Base-by-base conservation (phyloP, 2,113 vertebrate genomes). In the Todiramphus chloris region DNA sequence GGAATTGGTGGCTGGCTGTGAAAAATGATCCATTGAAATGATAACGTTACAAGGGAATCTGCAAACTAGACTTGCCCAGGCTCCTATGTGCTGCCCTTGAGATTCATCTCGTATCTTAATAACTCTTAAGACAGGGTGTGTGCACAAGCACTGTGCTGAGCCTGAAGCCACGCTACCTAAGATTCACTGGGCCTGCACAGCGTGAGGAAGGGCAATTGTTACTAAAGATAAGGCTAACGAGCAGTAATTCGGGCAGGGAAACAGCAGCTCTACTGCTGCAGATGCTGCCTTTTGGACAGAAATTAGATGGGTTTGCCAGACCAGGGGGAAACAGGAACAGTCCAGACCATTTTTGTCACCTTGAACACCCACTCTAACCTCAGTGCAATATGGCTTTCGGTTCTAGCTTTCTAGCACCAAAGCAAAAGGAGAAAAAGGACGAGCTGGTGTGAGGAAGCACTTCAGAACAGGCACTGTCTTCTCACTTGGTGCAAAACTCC, bases 211-310 rank as follows among this genome's bases (percentile, higher is more conserved):
- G 55, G 39, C 87, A 94, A 95, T 60, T 79, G 35, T 79, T 79
- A 31, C 69, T 76, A 89, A 94, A 95, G 87, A 76, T 69, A 89
- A 91, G 16, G 46, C 55, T 90, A 95, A 94, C 43, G 59, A 91
- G 74, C 66, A 94, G 24, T 73, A 62, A 94, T 68, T 94, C 62
- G 72, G 28, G 13, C 4, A 5, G 25, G 3, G 55, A 37, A 92
- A 75, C 44, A 69, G 62, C 39, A 72, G 16, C 4, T 73, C 55
- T 4, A 2, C 66, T 78, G 33, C 74, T 91, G 67, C 7, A 76
- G 68, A 60, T 79, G 59, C 68, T 80, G 25, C 14, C 77, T 41
- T 81, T 48, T 59, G 64, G 51, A 39, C 53, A 50, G 28, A n/a
- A 83, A 81, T 89, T 78, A 62, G 62, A 82, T 31, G 5, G 31